A percentile compares a stretch with the other conserved stretches of the same genome.
phyloP scores from a whole-genome alignment of 2,797 vertebrate genomes.

The Sarcophilus harrisii region DNA sequence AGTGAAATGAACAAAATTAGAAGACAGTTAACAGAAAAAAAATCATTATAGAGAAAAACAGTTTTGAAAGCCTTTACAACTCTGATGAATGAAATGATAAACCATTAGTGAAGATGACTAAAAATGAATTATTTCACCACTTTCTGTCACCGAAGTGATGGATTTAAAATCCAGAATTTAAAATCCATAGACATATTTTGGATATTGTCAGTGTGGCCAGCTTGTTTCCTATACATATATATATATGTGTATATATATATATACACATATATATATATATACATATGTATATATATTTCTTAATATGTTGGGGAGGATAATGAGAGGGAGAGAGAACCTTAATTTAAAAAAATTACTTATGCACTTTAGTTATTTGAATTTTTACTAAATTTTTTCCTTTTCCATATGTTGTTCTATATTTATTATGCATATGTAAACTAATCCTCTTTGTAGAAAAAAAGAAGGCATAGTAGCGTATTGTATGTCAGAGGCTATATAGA shows the following conservation, averaged over 20 bases:
- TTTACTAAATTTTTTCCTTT: background rate
- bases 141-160: background rate
- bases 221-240: background rate
- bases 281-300: background rate
- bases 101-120: background rate
- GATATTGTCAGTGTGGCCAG: background rate
- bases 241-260: too few species aligned
- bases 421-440: background rate
- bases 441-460: background rate
- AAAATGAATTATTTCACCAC: background rate
- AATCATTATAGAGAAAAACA: background rate
- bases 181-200: background rate
- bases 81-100: background rate
- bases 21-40: background rate
- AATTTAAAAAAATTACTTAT: background rate
- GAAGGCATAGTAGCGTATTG: background rate
- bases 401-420: background rate
- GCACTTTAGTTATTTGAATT: background rate
- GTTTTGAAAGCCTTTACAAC: background rate
- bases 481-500: background rate
- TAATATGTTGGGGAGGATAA: background rate
- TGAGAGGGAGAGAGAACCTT: background rate
- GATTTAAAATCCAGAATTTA: background rate
- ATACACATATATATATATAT: background rate
- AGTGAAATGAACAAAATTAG: background rate